phyloP scores from a whole-genome alignment of 2,113 vertebrate species.

The Polypterus bichir region DNA sequence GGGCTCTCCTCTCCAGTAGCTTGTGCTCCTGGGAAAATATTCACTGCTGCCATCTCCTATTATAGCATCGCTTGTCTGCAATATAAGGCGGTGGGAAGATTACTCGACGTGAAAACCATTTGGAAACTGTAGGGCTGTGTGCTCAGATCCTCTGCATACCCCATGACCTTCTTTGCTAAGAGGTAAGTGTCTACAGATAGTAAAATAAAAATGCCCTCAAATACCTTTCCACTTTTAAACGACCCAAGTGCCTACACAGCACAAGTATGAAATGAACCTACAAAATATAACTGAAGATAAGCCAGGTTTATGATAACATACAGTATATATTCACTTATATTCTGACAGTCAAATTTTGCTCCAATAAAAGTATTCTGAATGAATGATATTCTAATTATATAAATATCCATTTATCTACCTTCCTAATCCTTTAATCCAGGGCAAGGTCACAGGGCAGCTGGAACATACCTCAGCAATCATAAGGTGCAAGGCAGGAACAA shows the following conservation, averaged over 20 bases:
- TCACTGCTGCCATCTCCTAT: constrained; percentile 29
- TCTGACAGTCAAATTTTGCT: too few species aligned
- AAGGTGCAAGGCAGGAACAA: too few species aligned
- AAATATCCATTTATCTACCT: too few species aligned
- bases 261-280: constrained; percentile 6
- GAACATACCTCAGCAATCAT: too few species aligned
- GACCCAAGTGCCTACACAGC: constrained; percentile 19
- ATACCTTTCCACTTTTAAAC: constrained; percentile 35
- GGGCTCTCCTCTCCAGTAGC: constrained; percentile 26
- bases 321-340: too few species aligned
- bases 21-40: constrained; percentile 34
- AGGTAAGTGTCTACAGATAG: constrained; percentile 21
- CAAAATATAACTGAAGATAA: too few species aligned
- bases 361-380: too few species aligned
- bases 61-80: constrained; percentile 35
- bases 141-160: constrained; percentile 20
- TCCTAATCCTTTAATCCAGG: too few species aligned
- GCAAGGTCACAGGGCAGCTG: too few species aligned
- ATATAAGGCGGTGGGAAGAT: constrained; percentile 27
- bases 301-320: too few species aligned
- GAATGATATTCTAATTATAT: too few species aligned
- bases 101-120: constrained; percentile 20
- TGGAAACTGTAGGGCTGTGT: constrained; percentile 27
- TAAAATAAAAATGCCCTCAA: constrained; percentile 32
- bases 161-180: constrained; percentile 21